Evolutionary conservation across 2,888 invertebrate genomes (phyloP).

Genomic region (Drepana falcataria): DNA sequence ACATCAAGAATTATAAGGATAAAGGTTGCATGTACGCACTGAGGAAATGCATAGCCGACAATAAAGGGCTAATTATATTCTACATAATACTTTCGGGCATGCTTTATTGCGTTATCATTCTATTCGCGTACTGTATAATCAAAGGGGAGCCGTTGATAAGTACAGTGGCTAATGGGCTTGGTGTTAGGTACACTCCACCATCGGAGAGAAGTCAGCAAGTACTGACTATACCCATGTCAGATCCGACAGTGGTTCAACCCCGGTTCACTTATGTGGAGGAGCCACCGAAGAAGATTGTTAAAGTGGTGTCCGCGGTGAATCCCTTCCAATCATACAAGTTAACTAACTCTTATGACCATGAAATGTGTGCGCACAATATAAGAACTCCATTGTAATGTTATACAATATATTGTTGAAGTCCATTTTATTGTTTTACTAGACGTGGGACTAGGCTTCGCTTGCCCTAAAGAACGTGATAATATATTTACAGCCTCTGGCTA

Average conservation of each 20-base stretch:
- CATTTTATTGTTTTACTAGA: neutral
- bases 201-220: neutral
- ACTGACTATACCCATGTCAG: conserved; percentile 6
- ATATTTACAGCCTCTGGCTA: too few relatives aligned
- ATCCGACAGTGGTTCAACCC: conserved; percentile 13
- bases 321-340: conserved; percentile 55
- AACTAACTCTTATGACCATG: conserved; percentile 25
- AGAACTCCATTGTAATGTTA: conserved; percentile 24
- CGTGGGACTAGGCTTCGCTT: neutral
- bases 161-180: conserved; percentile 19
- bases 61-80: conserved; percentile 45
- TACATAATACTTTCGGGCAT: conserved; percentile 35
- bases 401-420: conserved; percentile 7
- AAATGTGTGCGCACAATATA: conserved; percentile 16
- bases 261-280: conserved; percentile 48
- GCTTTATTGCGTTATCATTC: conserved; percentile 36
- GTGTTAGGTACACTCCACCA: neutral
- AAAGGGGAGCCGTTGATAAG: conserved; percentile 50
- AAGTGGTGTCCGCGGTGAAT: conserved; percentile 55
- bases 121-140: conserved; percentile 57
- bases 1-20: conserved; percentile 32
- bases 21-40: conserved; percentile 50
- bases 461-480: too few relatives aligned
- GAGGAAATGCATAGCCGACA: conserved; percentile 35
- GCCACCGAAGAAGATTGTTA: conserved; percentile 53